Conservation (phyloP, 2,113 vertebrate species). For the Synodontis membranacea region DNA sequence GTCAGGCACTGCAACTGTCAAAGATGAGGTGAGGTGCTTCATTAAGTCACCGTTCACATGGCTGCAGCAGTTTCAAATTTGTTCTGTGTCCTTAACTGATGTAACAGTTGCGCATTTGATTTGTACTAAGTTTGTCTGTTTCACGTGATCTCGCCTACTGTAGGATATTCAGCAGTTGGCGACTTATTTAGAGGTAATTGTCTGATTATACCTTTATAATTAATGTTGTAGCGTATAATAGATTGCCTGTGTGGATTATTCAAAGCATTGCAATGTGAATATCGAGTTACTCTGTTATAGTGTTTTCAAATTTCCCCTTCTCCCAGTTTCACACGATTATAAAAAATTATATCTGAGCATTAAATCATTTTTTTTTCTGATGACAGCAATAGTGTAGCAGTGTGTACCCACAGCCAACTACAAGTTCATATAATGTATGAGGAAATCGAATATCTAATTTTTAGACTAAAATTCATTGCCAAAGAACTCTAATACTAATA, state of each 20-base stretch:
- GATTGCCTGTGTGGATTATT: not conserved
- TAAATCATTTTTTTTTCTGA: not conserved
- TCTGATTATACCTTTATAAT: not conserved
- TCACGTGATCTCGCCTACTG: conserved; percentile 33
- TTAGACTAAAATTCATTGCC: not conserved
- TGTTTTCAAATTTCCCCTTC: not conserved
- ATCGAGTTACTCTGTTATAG: not conserved
- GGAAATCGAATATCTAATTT: not conserved
- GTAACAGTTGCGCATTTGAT: not conserved
- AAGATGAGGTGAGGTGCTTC: conserved; percentile 68
- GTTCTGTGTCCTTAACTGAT: not conserved
- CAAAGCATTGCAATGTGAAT: not conserved
- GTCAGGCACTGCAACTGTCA: conserved; percentile 66
- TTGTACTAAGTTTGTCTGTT: not conserved
- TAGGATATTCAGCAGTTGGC: conserved; percentile 71
- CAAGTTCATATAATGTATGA: not conserved
- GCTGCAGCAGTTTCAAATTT: not conserved
- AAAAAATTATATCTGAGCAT: not conserved
- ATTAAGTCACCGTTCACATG: not conserved
- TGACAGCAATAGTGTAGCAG: not conserved
- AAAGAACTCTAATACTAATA: not conserved
- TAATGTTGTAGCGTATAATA: not conserved
- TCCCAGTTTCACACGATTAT: not conserved
- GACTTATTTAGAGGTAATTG: conserved; percentile 71
- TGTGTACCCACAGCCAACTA: not conserved